These are phyloP conservation scores for Danionella cerebrum DNA, from an alignment of 2,113 vertebrate species.

Conservation along the genomic window DNA sequence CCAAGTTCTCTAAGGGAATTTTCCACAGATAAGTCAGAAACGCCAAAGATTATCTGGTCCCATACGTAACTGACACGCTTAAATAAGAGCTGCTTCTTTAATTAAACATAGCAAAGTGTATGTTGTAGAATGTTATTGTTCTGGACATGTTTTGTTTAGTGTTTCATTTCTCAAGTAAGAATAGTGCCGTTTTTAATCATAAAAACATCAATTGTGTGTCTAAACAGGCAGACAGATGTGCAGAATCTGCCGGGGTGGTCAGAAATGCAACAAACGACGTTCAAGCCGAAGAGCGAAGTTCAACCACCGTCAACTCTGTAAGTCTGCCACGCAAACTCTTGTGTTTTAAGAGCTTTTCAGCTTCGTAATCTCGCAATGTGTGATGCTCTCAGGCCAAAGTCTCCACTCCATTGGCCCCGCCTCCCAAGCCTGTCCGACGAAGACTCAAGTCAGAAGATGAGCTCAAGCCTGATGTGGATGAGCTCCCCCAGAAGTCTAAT, in stretches of 20 bases:
- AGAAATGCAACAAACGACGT: slow-evolving; percentile 83
- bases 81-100: no score
- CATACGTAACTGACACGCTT: no score
- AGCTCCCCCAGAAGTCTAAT: slow-evolving; percentile 80
- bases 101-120: no score
- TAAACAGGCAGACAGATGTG: slow-evolving; percentile 74
- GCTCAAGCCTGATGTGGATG: slow-evolving; percentile 83
- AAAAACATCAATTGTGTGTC: no score
- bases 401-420: slow-evolving; percentile 86
- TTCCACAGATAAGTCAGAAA: no score
- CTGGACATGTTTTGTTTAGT: no score
- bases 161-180: no score
- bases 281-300: slow-evolving; percentile 79
- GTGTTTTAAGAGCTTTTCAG: not conserved
- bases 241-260: slow-evolving; percentile 75
- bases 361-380: not conserved
- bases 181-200: no score
- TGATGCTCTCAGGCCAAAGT: slow-evolving; percentile 73
- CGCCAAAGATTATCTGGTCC: no score
- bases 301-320: slow-evolving; percentile 76
- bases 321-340: slow-evolving; percentile 18
- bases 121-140: no score
- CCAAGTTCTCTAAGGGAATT: no score
- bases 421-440: slow-evolving; percentile 89
- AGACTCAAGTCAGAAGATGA: slow-evolving; percentile 97